Evolutionary conservation across 2,888 invertebrate species (phyloP), one percentile per base, ranked within the genome.

Genomic region (Alloplasta piceator): DNA sequence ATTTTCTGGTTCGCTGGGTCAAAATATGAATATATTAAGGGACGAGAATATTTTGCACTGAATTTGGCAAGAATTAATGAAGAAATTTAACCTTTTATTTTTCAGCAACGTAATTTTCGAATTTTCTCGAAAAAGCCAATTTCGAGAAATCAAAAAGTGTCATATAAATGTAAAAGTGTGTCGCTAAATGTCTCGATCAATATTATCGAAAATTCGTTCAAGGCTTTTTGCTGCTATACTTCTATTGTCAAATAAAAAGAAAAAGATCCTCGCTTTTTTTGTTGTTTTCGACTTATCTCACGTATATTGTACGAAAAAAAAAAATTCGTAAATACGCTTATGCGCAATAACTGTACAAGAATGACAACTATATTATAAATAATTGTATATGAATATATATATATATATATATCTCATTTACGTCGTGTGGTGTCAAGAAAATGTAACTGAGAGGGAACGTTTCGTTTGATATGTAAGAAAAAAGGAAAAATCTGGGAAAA

Each of bases 301-400:
- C 82, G 79, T 87, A 87, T 84, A 84, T 86, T 82, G 76, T 84
- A 79, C 48, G 55, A 76, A 75, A 74, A 63, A 43, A 41, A 77
- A 80, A 79, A 83, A 81, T 83, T 79, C 61, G 82, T 86, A 85
- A 82, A 76, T 83, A 73, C 46, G 58, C 80, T 80, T 82, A 74
- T 84, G 80, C 50, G 78, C 82, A 83, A 68, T 77, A 85, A 85
- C 83, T 87, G 81, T 85, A 88, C 84, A 85, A 80, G 78, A 50
- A 50, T 60, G 56, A 67, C 63, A 72, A 77, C 76, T 74, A 77
- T 73, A 66, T 66, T 75, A 80, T n/a, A n/a, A n/a, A n/a, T n/a
- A n/a, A n/a, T n/a, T n/a, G n/a, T n/a, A n/a, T n/a, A n/a, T n/a
- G n/a, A n/a, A n/a, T n/a, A n/a, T n/a, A n/a, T n/a, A n/a, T n/a